Evolutionary conservation across 2,113 vertebrate species (phyloP), one percentile per base, ranked within the genome.

Genomic region (Lycaon pictus): DNA sequence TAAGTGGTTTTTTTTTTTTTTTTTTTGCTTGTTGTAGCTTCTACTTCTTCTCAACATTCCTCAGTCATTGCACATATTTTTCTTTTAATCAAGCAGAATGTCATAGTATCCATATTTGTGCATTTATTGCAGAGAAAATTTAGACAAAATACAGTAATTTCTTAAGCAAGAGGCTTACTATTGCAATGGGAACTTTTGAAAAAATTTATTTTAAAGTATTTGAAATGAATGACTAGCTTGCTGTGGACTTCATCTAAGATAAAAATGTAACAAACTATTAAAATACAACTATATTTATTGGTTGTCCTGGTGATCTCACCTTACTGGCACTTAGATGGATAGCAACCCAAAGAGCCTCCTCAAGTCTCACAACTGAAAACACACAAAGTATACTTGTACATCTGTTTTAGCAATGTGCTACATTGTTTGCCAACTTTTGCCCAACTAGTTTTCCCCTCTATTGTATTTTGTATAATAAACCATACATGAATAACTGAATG

Each of bases 261-360:
- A 53, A 95, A 95, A 95, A 95, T 11, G 13, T 63, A 97, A 96
- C 96, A 97, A 97, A 93, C 77, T 85, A 88, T 90, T 96, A 97
- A 97, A 98, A 98, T 83, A 98, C 95, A 97, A 96, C 71, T 51
- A 97, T 89, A 95, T 98, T 97, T 98, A 94, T 63, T 96, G 98
- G 95, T 86, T 98, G 98, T 95, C 96, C 95, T 97, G 97, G 97
- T 25, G 94, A 74, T 86, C 96, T 97, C 97, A 98, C 96, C 97
- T 96, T 55, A 60, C 96, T 37, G 55, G 95, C 96, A 88, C 77
- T 94, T 62, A 93, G 96, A 96, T 82, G 98, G 90, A 92, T 62
- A 69, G 58, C 97, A 97, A 97, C 81, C 97, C 90, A 96, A 94
- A 97, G 74, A 95, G 94, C 91, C 80, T 62, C 20, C 72, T 90